Evolutionary conservation across 1,140 invertebrate species (phyloP), one percentile per base, ranked within the genome.

Genomic region (Scylla paramamosain): DNA sequence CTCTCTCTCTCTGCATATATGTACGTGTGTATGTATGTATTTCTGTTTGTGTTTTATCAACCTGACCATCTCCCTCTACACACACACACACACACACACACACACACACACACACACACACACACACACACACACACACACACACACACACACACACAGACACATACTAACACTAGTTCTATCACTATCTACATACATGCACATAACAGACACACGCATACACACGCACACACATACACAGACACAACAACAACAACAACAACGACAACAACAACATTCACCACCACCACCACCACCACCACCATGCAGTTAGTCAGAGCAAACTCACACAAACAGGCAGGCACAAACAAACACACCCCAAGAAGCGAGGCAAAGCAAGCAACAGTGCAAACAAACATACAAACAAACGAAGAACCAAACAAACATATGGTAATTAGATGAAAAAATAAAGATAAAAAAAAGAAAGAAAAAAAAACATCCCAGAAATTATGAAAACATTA

Each of bases 61-160:
- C 20, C 59, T 67, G 20, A 20, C 59, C 8, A 77, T n/a, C 67
- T 77, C 6, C 20, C 67, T 14, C 7, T n/a, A 7, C n/a, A n/a
- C 67, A 7, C 67, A 2, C 67, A 77, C n/a, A 59, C 52, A 59
- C 52, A 86, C 28, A 86, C 28, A 86, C 83, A 86, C 83, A 86
- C 83, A 86, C 83, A 86, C 83, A 86, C 83, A 59, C 52, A 59
- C 52, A 59, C 52, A 59, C 52, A 59, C 52, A 59, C 52, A 59
- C 52, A 88, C 86, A 88, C 31, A 88, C 86, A 88, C 31, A 88
- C 86, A 88, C 31, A 88, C 86, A 88, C 86, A 88, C 86, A 88
- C 86, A 88, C 86, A n/a, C n/a, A 77, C 67, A 77, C 20, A 77
- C 67, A 77, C 20, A 77, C 20, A 77, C 67, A 77, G 2, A 59